Evolutionary conservation across 2,797 vertebrate genomes (phyloP), one percentile per base, ranked within the genome.

Genomic region (Cuculus canorus): DNA sequence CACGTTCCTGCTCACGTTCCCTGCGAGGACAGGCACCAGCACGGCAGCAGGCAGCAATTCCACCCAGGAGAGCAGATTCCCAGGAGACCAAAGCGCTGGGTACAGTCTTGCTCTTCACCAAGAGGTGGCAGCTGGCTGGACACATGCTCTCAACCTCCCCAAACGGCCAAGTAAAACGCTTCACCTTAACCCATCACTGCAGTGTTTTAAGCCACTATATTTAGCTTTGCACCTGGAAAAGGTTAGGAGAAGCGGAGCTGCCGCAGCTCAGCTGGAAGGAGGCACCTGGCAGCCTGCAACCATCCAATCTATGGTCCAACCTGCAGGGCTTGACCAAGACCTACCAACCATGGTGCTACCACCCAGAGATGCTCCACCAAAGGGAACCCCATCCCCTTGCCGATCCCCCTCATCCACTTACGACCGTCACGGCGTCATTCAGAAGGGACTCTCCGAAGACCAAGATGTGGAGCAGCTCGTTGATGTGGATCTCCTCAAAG

Each of bases 401-500:
- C 1, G 2, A 1, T 1, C 4, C 21, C 91, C 32, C 0, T 28
- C 7, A 2, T 37, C 75, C 88, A 92, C 98, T 98, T 95, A 99
- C 99, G 85, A 99, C 99, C 10, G 99, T 99, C 97, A 99, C 99
- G 0, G 99, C 99, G 2, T 99, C 99, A 1, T 99, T 99, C 69
- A 99, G 99, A 97, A 99, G 97, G 3, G 99, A 99, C 95, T 99
- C 99, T 2, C 99, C 99, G 2, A 99, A 99, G 90, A 99, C 99
- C 54, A 99, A 97, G 96, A 99, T 99, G 96, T 99, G 99, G 80
- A 99, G 97, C 84, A 99, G 98, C 79, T 99, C 99, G 3, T 99
- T 99, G 97, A 99, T 99, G 96, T 99, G 99, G 96, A 99, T 99
- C 97, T 99, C 99, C 96, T 99, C 99, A 18, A 99, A 99, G 52